Base-by-base conservation (phyloP, 2,888 invertebrate species). In the Anarsia innoxiella region DNA sequence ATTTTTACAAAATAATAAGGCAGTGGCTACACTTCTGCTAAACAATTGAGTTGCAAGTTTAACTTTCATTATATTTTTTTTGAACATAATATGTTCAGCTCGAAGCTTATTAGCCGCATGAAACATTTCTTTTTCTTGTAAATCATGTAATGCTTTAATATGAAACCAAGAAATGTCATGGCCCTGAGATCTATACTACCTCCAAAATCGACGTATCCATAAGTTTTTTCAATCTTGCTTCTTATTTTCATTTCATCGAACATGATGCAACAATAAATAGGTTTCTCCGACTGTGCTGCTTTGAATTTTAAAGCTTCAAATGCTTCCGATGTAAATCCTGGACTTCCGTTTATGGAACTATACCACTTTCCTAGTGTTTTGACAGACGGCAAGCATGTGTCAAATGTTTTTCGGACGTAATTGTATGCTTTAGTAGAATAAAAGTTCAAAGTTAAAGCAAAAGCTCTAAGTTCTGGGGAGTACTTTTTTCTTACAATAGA, bases 381-480 rank as follows among this genome's bases (percentile, higher is more conserved):
- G 9, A 13, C 12, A 12, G 29, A 2, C 0, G 38, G 39, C 31
- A 39, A 39, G 26, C 38, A 39, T 5, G 38, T 41, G 4, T 11
- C 16, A 32, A 59, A 57, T 5, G 37, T 43, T 31, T 45, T 42
- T 23, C 56, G 23, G 1, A 58, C 45, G 44, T 45, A 56, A n/a
- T 37, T 32, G 37, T 58, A 56, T 1, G 55, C 56, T 29, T 43
- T 49, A 5, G 48, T 42, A 2, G 48, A 28, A 11, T 36, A 40
- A 26, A 32, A 36, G 14, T 36, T 14, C 5, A 33, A 16, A 10
- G 40, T 40, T 11, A n/a, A n/a, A n/a, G n/a, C n/a, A n/a, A n/a
- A n/a, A n/a, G n/a, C n/a, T n/a, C n/a, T n/a, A n/a, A n/a, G n/a
- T n/a, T n/a, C n/a, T n/a, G n/a, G n/a, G n/a, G n/a, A n/a, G n/a